A percentile compares a stretch with the other conserved stretches of the same genome.
phyloP scores from a whole-genome alignment of 2,888 invertebrate species.

The Tenthredo livida region DNA sequence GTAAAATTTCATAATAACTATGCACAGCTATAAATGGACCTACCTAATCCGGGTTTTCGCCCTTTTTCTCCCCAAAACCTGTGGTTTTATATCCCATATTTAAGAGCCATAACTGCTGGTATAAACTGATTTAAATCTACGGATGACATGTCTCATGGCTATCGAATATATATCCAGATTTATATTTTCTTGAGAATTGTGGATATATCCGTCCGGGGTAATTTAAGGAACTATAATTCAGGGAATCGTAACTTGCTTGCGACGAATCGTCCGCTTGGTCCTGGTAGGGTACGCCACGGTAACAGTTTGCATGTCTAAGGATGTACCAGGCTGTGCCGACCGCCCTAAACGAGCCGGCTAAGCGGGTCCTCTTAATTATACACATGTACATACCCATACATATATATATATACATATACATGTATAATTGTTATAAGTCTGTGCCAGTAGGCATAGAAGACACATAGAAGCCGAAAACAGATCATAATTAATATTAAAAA shows the following conservation, averaged over 20 bases:
- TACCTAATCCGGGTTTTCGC: not conserved
- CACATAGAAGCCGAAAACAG: not conserved
- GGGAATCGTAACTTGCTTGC: slow-evolving; percentile 13
- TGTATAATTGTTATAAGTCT: not conserved
- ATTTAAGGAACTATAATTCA: slow-evolving; percentile 37
- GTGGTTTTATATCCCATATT: not conserved
- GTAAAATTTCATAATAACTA: not conserved
- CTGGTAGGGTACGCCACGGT: slow-evolving; percentile 24
- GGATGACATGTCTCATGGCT: slow-evolving; percentile 38
- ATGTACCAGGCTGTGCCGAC: slow-evolving; percentile 47
- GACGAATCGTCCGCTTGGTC: slow-evolving; percentile 34
- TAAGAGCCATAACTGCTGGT: not conserved
- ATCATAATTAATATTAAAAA: not conserved
- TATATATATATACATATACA: not conserved
- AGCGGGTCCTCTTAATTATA: slow-evolving; percentile 50
- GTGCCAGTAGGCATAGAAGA: not conserved
- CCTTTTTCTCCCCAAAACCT: not conserved
- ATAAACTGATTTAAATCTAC: slow-evolving; percentile 42
- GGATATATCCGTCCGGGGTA: slow-evolving; percentile 37
- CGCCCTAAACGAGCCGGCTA: slow-evolving; percentile 48
- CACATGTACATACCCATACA: slow-evolving; percentile 7
- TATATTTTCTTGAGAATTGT: slow-evolving; percentile 31
- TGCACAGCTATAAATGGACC: not conserved
- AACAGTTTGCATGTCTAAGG: slow-evolving; percentile 49
- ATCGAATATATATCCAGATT: not conserved